phyloP scores from a whole-genome alignment of 35 echinoderm and acorn worm species.

The Apostichopus californicus region DNA sequence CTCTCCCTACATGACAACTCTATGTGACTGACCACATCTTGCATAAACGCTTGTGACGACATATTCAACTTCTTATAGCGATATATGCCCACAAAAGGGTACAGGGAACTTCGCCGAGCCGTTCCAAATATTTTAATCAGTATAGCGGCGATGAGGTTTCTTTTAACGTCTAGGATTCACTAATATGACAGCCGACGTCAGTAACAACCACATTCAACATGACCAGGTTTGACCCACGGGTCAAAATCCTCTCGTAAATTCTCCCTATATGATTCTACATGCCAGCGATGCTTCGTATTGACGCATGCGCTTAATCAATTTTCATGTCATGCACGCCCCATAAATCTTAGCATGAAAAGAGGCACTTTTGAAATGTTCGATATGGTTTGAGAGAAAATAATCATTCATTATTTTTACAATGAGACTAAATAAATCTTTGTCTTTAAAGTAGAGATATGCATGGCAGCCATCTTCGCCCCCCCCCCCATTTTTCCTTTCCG shows the following conservation, averaged over 20 bases:
- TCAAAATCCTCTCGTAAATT: conserved; percentile 3
- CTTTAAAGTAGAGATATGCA: not conserved
- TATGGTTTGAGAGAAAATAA: not conserved
- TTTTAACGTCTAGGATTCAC: not conserved
- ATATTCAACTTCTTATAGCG: not conserved
- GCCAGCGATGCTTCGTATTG: not conserved
- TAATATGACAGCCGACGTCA: conserved; percentile 4
- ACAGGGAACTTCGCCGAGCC: not conserved
- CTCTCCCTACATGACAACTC: no score
- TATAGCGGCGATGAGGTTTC: not conserved
- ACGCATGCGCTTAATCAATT: not conserved
- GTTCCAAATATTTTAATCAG: not conserved
- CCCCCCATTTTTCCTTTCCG: not conserved
- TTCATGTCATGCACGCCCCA: not conserved
- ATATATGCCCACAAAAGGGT: not conserved
- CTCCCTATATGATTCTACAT: not conserved
- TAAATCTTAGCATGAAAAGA: not conserved
- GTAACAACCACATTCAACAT: not conserved
- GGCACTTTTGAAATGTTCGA: not conserved
- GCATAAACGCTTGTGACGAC: no score
- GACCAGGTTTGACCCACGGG: not conserved
- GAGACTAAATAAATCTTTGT: not conserved
- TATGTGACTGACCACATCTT: no score
- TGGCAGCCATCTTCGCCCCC: not conserved
- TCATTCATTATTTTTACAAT: not conserved